These are phyloP conservation scores for Leptinotarsa rubiginosa DNA, from an alignment of 2,888 invertebrate genomes.

Conservation along the genomic window DNA sequence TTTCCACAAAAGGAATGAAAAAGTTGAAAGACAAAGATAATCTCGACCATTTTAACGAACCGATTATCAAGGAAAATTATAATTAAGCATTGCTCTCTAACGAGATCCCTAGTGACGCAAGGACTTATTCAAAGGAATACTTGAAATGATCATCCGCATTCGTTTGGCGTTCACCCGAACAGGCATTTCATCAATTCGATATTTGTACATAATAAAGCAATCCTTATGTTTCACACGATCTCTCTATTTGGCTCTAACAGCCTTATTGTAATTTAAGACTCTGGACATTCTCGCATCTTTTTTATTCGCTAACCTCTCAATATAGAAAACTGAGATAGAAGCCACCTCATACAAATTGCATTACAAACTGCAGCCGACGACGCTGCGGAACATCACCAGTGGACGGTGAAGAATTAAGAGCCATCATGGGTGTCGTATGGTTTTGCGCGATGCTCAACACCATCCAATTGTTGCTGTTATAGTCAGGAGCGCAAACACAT, in stretches of 20 bases:
- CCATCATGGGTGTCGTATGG: not conserved
- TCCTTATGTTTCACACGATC: slow-evolving; percentile 53
- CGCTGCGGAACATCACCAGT: not conserved
- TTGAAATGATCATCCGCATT: slow-evolving; percentile 15
- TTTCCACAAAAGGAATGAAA: not conserved
- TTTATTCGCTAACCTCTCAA: slow-evolving; percentile 50
- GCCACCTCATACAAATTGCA: slow-evolving; percentile 55
- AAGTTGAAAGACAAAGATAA: not conserved
- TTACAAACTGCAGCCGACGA: slow-evolving; percentile 46
- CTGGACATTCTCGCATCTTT: slow-evolving; percentile 48
- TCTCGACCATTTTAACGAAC: not conserved
- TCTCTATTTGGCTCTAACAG: slow-evolving; percentile 54
- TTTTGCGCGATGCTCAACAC: not conserved
- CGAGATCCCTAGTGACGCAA: slow-evolving; percentile 1
- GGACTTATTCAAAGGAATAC: slow-evolving; percentile 1
- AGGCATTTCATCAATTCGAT: slow-evolving; percentile 23
- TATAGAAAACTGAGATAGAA: slow-evolving; percentile 52
- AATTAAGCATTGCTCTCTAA: not conserved
- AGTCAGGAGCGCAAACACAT: slow-evolving; percentile 46
- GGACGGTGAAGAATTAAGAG: not conserved
- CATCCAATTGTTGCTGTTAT: not conserved
- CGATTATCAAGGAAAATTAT: not conserved
- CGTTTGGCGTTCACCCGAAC: not conserved
- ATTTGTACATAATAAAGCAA: slow-evolving; percentile 52
- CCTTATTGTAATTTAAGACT: slow-evolving; percentile 54